These are phyloP conservation scores for Hylyphantes graminicola DNA, from an alignment of 1,140 invertebrate species.

Conservation along the genomic window DNA sequence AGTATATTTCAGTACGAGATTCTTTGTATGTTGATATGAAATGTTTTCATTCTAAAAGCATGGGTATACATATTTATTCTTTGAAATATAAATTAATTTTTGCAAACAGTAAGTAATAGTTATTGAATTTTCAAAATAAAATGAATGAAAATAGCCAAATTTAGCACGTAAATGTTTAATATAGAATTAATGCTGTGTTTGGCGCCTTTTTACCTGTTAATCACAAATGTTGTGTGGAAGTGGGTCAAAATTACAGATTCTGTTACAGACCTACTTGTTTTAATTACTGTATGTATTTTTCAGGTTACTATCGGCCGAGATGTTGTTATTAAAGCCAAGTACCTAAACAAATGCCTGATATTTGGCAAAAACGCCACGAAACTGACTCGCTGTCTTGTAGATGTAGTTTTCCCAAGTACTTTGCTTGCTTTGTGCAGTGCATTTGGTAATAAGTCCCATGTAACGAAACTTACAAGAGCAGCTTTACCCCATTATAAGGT, in stretches of 20 bases:
- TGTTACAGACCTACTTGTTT: too few relatives aligned
- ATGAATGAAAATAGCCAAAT: too few relatives aligned
- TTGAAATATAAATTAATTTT: too few relatives aligned
- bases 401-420: conserved; percentile 38
- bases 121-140: too few relatives aligned
- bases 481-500: conserved; percentile 38
- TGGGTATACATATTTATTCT: too few relatives aligned
- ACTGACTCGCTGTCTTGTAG: conserved; percentile 42
- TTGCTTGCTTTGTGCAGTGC: conserved; percentile 41
- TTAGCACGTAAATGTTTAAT: too few relatives aligned
- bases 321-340: conserved; percentile 34
- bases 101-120: too few relatives aligned
- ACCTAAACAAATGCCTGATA: conserved; percentile 48
- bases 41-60: too few relatives aligned
- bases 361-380: conserved; percentile 40
- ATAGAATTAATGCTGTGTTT: not conserved
- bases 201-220: not conserved
- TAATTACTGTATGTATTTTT: not conserved
- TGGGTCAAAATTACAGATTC: not conserved
- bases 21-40: too few relatives aligned
- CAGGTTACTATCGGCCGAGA: conserved; percentile 49
- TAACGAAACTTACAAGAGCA: conserved; percentile 38
- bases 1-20: too few relatives aligned
- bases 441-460: conserved; percentile 47
- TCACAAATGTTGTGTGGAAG: too few relatives aligned